Conservation (phyloP, 1,140 invertebrate genomes). For the Drosophila busckii region DNA sequence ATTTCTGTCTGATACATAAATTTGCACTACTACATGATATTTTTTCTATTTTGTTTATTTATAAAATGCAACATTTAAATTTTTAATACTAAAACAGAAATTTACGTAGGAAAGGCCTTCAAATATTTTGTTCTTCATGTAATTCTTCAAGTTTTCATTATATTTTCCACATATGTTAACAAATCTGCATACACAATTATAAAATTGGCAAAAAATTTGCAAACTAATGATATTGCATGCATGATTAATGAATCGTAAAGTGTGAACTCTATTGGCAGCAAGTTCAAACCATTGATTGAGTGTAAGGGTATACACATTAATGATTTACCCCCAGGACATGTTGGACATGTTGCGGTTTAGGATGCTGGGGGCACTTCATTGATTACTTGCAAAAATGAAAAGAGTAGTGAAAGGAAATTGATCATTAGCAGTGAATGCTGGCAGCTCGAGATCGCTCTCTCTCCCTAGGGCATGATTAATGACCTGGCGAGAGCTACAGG, state of each 20-base stretch:
- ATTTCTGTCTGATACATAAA: too few species aligned
- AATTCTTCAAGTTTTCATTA: too few species aligned
- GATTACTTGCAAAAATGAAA: constrained; percentile 46
- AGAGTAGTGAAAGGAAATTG: constrained; percentile 16
- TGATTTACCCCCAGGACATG: constrained; percentile 18
- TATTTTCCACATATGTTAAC: neutral
- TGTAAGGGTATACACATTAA: constrained; percentile 19
- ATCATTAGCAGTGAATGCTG: constrained; percentile 44
- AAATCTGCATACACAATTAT: constrained; percentile 5
- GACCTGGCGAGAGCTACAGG: constrained; percentile 25
- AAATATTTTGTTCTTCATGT: too few species aligned
- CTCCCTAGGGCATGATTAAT: constrained; percentile 58
- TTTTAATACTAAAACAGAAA: too few species aligned
- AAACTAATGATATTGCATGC: constrained; percentile 16
- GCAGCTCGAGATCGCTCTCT: constrained; percentile 20
- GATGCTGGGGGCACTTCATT: constrained; percentile 37
- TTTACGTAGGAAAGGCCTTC: too few species aligned
- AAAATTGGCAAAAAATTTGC: constrained; percentile 1
- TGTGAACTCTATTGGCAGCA: constrained; percentile 23
- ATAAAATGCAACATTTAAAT: too few species aligned
- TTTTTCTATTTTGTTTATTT: too few species aligned
- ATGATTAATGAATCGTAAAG: constrained; percentile 54
- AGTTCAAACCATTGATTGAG: constrained; percentile 52
- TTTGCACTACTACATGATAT: too few species aligned
- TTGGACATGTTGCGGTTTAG: constrained; percentile 35